Percentiles rank a stretch among this genome's conserved stretches.
phyloP scores from a whole-genome alignment of 2,888 invertebrate genomes.

The Gymnosoma rotundatum region DNA sequence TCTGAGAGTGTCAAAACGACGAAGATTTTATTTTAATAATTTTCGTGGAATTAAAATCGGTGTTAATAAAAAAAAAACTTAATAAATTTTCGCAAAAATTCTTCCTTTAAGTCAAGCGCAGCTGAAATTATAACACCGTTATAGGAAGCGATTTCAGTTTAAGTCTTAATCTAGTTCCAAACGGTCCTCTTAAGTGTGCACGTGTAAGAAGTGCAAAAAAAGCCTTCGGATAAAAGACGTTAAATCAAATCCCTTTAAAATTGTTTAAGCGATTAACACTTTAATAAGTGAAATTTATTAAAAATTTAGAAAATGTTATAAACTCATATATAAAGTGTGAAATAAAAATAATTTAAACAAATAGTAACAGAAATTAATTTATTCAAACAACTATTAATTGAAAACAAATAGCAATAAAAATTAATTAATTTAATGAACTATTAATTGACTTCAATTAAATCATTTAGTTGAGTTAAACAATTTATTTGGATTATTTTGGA shows the following conservation, averaged over 20 bases:
- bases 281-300: not conserved
- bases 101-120: conserved; percentile 32
- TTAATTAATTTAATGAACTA: not conserved
- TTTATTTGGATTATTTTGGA: conserved; percentile 9
- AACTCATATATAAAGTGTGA: conserved; percentile 3
- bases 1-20: conserved; percentile 49
- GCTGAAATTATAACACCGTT: conserved; percentile 52
- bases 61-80: conserved; percentile 31
- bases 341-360: conserved; percentile 15
- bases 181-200: conserved; percentile 43
- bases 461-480: conserved; percentile 3
- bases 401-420: not conserved
- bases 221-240: conserved; percentile 6
- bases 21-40: conserved; percentile 34
- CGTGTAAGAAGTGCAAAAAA: conserved; percentile 7
- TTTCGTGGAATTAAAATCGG: conserved; percentile 44
- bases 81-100: conserved; percentile 40
- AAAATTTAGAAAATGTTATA: not conserved
- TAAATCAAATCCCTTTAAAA: not conserved
- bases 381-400: not conserved
- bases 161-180: conserved; percentile 49
- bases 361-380: not conserved
- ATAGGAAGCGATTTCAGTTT: conserved; percentile 40
- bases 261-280: not conserved
- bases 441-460: not conserved